These are phyloP conservation scores for Pterophyllum scalare DNA, from an alignment of 2,113 vertebrate genomes.

Conservation along the genomic window DNA sequence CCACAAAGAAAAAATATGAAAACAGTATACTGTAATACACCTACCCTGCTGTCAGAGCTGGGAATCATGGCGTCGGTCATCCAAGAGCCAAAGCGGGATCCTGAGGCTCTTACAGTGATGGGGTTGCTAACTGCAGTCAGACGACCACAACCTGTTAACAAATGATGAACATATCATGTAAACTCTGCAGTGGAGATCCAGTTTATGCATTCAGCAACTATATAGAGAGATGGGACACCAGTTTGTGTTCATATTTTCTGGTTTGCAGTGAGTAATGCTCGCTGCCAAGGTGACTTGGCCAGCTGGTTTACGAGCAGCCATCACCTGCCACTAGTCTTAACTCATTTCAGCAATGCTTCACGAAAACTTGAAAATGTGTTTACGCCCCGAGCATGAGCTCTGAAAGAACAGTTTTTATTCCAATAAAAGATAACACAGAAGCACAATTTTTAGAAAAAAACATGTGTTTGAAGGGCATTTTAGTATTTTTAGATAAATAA, in stretches of 20 bases:
- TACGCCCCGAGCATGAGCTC: background rate
- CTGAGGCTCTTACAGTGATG: slow-evolving; percentile 91
- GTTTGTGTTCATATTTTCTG: background rate
- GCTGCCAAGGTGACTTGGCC: background rate
- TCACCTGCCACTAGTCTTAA: background rate
- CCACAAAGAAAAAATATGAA: background rate
- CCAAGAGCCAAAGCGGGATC: slow-evolving; percentile 95
- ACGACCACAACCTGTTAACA: slow-evolving; percentile 82
- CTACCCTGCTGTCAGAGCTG: slow-evolving; percentile 79
- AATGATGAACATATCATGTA: background rate
- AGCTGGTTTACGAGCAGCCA: slow-evolving; percentile 5
- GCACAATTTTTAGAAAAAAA: background rate
- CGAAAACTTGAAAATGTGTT: background rate
- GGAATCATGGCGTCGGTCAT: slow-evolving; percentile 89
- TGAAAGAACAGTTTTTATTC: background rate
- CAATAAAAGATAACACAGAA: background rate
- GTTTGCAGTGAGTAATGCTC: background rate
- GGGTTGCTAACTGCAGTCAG: slow-evolving; percentile 92
- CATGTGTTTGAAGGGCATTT: background rate
- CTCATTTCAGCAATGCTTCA: background rate
- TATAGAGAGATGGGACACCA: background rate
- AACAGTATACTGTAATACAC: slow-evolving; percentile 38
- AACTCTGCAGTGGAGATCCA: background rate
- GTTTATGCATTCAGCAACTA: background rate
- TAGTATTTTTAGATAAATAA: background rate